Base-by-base conservation (phyloP, 2,797 vertebrate species). In the Odontamblyopus rebecca region DNA sequence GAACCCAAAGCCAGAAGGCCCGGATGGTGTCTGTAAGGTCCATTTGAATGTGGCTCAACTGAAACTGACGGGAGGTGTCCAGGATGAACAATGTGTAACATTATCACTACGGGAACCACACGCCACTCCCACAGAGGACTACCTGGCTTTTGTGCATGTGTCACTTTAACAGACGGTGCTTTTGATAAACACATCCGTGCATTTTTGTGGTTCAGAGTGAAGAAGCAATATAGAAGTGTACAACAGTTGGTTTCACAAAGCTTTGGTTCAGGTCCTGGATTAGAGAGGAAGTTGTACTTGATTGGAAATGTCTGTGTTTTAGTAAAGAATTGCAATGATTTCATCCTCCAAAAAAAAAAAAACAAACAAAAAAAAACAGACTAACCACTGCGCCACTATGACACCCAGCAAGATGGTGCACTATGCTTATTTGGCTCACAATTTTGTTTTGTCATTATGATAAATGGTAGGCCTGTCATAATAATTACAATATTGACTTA, bases 101-200 rank as follows among this genome's bases (percentile, higher is more conserved):
- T 81, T 89, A 94, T 89, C 89, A 69, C 82, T 83, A 68, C 73
- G 69, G 84, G 81, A 92, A 90, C 84, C 86, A 82, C 89, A 82
- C 50, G 80, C 83, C 80, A 74, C 78, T 88, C 79, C 83, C 67
- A 78, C 11, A 64, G 71, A 82, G 73, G 67, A 73, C 69, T 81
- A 83, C 77, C 84, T 87, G 80, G n/a, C 70, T 32, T 75, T 5
- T 74, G 64, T 68, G n/a, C 72, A 61, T 68, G 61, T 68, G 54
- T 62, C 60, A 53, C 61, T 71, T 62, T n/a, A 44, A 50, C 50
- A 38, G 23, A 23, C 1, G 2, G 27, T 69, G 62, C 67, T 54
- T 79, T 75, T 77, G 59, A 76, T 81, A 44, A 51, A 70, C 73
- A 63, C 70, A 76, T 73, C 73, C n/a, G 41, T 84, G 69, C 60